Evolutionary conservation across 2,888 invertebrate genomes (phyloP).

Genomic region (Chrysolina oricalcia): DNA sequence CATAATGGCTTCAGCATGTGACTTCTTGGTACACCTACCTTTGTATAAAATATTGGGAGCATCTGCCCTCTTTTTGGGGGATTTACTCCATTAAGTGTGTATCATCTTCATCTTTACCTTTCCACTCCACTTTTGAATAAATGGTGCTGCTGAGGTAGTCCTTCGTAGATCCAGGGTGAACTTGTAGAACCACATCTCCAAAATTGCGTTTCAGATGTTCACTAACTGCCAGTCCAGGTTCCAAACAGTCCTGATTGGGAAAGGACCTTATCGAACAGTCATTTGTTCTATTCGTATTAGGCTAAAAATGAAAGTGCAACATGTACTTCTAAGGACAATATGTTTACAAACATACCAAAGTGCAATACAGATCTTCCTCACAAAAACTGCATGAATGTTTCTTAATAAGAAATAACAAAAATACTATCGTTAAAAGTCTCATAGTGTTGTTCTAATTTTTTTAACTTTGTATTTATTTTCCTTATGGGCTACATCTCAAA

Average conservation of each 20-base stretch:
- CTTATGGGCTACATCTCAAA: not conserved
- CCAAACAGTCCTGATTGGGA: slow-evolving; percentile 39
- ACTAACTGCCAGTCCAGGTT: slow-evolving; percentile 31
- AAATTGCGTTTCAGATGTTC: slow-evolving; percentile 44
- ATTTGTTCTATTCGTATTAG: slow-evolving; percentile 18
- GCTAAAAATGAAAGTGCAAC: slow-evolving; percentile 27
- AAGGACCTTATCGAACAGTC: slow-evolving; percentile 26
- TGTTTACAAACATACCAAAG: slow-evolving; percentile 36
- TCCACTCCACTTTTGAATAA: slow-evolving; percentile 53
- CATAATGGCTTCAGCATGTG: too few species aligned
- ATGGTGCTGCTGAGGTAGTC: slow-evolving; percentile 44
- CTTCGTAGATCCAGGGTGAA: slow-evolving; percentile 15
- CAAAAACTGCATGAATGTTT: slow-evolving; percentile 10
- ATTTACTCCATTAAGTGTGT: not conserved
- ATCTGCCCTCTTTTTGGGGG: too few species aligned
- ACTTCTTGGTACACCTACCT: too few species aligned
- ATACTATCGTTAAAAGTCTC: slow-evolving; percentile 29
- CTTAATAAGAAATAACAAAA: slow-evolving; percentile 9
- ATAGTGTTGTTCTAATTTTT: slow-evolving; percentile 23
- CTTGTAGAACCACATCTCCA: slow-evolving; percentile 40
- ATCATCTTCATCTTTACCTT: slow-evolving; percentile 43
- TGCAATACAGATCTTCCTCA: slow-evolving; percentile 33
- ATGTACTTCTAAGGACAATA: slow-evolving; percentile 11
- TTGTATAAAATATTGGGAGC: too few species aligned
- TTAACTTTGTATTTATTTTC: not conserved